Evolutionary conservation across 2,888 invertebrate species (phyloP).

Genomic region (Drosophila pseudotakahashii): DNA sequence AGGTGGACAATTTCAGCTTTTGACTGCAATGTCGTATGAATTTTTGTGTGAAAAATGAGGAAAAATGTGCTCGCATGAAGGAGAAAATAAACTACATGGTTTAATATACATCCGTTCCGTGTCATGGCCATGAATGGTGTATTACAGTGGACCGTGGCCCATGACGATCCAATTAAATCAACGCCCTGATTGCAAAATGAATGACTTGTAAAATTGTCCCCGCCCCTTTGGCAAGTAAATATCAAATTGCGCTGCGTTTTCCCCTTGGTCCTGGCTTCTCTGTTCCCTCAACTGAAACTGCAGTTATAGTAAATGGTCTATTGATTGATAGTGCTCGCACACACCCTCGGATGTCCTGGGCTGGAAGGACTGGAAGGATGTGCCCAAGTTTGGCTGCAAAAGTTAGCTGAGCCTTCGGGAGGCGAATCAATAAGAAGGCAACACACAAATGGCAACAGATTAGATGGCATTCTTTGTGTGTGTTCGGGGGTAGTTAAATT

Average conservation of each 20-base stretch:
- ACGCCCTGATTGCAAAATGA: slow-evolving; percentile 71
- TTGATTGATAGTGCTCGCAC: slow-evolving; percentile 59
- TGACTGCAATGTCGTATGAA: slow-evolving; percentile 36
- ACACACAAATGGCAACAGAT: slow-evolving; percentile 68
- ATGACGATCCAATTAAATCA: slow-evolving; percentile 69
- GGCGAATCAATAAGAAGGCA: slow-evolving; percentile 67
- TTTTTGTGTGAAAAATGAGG: slow-evolving; percentile 45
- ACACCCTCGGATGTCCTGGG: slow-evolving; percentile 13
- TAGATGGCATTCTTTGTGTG: slow-evolving; percentile 50
- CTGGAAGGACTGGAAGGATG: background rate
- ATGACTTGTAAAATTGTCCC: slow-evolving; percentile 67
- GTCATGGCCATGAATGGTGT: slow-evolving; percentile 30
- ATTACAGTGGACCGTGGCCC: slow-evolving; percentile 35
- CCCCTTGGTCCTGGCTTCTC: background rate
- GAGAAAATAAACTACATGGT: slow-evolving; percentile 27
- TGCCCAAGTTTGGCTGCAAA: slow-evolving; percentile 11
- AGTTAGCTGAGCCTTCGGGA: slow-evolving; percentile 18
- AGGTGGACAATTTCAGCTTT: slow-evolving; percentile 27
- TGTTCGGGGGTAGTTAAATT: slow-evolving; percentile 54
- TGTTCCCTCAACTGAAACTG: slow-evolving; percentile 33
- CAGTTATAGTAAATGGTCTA: slow-evolving; percentile 68
- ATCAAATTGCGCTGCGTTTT: slow-evolving; percentile 46
- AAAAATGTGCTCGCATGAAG: slow-evolving; percentile 13
- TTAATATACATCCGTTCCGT: slow-evolving; percentile 42
- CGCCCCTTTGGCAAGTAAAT: slow-evolving; percentile 52